Evolutionary conservation across 1,140 invertebrate species (phyloP).

Genomic region (Vollenhovia emeryi): DNA sequence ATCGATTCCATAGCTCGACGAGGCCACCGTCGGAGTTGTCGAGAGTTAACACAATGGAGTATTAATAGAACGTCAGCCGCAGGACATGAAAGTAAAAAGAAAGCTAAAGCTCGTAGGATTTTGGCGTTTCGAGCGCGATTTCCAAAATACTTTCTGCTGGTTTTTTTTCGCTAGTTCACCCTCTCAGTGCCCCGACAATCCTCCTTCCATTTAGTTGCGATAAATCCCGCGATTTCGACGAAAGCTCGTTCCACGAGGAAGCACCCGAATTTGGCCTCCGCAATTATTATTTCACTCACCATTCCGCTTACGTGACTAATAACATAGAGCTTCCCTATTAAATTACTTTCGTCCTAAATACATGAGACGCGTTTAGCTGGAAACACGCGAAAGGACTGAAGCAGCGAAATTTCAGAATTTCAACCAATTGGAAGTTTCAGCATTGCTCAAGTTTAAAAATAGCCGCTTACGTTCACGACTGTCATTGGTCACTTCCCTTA

Average conservation of each 20-base stretch:
- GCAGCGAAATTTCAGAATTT: no score
- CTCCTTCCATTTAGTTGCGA: not conserved
- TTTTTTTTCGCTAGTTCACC: not conserved
- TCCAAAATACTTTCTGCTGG: not conserved
- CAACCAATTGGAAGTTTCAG: no score
- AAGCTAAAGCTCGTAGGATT: not conserved
- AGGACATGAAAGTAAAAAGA: not conserved
- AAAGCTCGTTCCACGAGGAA: not conserved
- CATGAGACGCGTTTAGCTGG: no score
- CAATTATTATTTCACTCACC: not conserved
- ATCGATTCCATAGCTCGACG: not conserved
- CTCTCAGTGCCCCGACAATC: no score
- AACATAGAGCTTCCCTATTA: not conserved
- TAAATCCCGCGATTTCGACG: not conserved
- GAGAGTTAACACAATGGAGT: not conserved
- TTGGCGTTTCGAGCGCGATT: not conserved
- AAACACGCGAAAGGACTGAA: no score
- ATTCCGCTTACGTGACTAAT: not conserved
- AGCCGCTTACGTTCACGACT: no score
- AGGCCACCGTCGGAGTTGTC: not conserved
- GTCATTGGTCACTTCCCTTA: no score
- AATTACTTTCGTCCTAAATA: no score
- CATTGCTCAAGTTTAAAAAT: no score
- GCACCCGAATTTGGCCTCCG: not conserved
- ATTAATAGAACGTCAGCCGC: constrained; percentile 6